A percentile compares a stretch with the other conserved stretches of the same genome.
Conservation (phyloP, 1,140 invertebrate species). For the Drosophila kikkawai region DNA sequence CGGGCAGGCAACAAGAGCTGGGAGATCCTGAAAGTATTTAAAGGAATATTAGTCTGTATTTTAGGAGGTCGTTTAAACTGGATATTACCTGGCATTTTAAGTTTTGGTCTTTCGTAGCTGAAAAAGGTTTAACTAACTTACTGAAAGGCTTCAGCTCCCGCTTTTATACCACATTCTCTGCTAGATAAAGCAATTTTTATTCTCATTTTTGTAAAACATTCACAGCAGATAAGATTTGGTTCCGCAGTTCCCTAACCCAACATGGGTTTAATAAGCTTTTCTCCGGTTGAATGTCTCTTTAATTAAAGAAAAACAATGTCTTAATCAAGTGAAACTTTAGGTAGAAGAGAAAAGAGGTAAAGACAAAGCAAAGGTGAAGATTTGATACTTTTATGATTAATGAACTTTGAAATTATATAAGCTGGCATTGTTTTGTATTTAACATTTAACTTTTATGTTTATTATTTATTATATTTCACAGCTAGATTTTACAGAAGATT, state of each 20-base stretch:
- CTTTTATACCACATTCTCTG: slow-evolving; percentile 1
- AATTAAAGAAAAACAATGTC: slow-evolving; percentile 1
- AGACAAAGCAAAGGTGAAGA: not conserved
- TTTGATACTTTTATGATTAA: not conserved
- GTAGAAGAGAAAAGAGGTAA: no score
- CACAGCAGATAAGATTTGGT: not conserved
- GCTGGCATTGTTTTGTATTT: not conserved
- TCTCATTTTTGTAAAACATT: not conserved
- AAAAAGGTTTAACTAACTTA: not conserved
- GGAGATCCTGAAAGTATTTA: not conserved
- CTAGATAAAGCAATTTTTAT: not conserved
- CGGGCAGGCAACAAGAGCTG: not conserved
- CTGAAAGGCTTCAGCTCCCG: not conserved
- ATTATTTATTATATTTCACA: not conserved
- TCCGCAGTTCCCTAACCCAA: not conserved
- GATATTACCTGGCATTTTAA: not conserved
- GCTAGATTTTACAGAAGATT: no score
- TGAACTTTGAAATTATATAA: not conserved
- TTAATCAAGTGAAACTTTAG: not conserved
- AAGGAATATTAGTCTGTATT: not conserved
- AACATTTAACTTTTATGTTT: no score
- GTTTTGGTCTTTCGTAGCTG: not conserved
- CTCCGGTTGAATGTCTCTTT: not conserved
- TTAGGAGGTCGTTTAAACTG: no score
- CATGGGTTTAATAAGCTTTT: not conserved